phyloP scores from a whole-genome alignment of 2,113 vertebrate genomes.

The Aphyosemion australe region DNA sequence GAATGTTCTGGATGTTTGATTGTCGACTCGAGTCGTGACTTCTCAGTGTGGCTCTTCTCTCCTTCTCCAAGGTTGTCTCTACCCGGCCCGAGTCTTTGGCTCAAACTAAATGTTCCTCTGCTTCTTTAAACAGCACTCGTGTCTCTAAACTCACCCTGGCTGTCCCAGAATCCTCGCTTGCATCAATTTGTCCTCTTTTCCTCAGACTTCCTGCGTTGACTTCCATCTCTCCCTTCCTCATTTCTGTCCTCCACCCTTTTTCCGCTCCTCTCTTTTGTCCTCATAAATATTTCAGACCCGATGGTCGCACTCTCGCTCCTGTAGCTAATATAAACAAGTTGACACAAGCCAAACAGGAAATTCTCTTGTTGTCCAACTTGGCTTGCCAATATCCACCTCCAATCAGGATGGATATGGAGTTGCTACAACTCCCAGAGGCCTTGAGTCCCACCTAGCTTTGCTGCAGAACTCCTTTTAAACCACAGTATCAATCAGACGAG shows the following conservation, averaged over 20 bases:
- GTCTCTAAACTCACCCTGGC: slow-evolving; percentile 28
- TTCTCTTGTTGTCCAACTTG: neutral
- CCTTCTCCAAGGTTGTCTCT: slow-evolving; percentile 52
- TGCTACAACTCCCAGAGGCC: slow-evolving; percentile 27
- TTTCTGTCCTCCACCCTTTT: slow-evolving; percentile 34
- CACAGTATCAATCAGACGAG: slow-evolving; percentile 74
- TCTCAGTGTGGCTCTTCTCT: slow-evolving; percentile 32
- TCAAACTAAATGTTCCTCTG: slow-evolving; percentile 38
- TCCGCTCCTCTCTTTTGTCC: slow-evolving; percentile 64
- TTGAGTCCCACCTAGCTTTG: slow-evolving; percentile 40
- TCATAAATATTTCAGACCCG: slow-evolving; percentile 76
- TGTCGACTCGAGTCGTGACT: slow-evolving; percentile 36
- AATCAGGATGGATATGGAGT: slow-evolving; percentile 45
- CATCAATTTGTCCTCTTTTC: slow-evolving; percentile 68
- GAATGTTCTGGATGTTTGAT: slow-evolving; percentile 50
- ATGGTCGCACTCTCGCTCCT: slow-evolving; percentile 47
- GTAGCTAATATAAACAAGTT: slow-evolving; percentile 21
- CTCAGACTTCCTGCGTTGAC: slow-evolving; percentile 37
- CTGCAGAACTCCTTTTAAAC: slow-evolving; percentile 53
- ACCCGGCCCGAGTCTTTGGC: slow-evolving; percentile 35
- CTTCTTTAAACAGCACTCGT: slow-evolving; percentile 17
- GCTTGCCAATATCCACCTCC: slow-evolving; percentile 28
- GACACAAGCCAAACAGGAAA: slow-evolving; percentile 22
- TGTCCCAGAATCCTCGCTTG: slow-evolving; percentile 62
- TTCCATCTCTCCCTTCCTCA: slow-evolving; percentile 33